Evolutionary conservation across 2,797 vertebrate species (phyloP).

Genomic region (Crocodylus rhombifer): DNA sequence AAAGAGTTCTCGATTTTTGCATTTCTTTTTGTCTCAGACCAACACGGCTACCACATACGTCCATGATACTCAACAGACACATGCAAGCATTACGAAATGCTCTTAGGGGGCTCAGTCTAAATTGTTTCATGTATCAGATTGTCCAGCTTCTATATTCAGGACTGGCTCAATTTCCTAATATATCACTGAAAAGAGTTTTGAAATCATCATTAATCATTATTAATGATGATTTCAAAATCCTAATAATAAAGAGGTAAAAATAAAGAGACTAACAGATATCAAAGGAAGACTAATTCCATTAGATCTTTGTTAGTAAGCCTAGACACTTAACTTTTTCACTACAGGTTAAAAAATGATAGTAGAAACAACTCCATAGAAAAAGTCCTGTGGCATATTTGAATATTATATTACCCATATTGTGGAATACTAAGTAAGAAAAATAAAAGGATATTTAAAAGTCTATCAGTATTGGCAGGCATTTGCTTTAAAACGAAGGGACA

Average conservation of each 20-base stretch:
- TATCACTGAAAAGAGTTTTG: neutral
- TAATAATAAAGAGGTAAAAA: neutral
- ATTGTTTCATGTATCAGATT: neutral
- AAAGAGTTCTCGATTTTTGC: no score
- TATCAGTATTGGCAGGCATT: neutral
- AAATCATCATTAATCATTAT: neutral
- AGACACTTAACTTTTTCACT: neutral
- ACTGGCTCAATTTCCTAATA: neutral
- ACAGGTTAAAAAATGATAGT: neutral
- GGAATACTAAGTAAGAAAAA: neutral
- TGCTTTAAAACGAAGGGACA: constrained; percentile 10
- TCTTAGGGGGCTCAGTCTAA: neutral
- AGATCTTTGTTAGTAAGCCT: neutral
- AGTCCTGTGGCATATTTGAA: neutral
- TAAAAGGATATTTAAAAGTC: constrained; percentile 18
- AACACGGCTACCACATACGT: no score
- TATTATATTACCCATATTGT: neutral
- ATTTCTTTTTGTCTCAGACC: no score
- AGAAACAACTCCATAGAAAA: neutral
- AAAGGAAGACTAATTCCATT: constrained; percentile 6
- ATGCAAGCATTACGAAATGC: neutral
- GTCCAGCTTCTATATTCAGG: neutral
- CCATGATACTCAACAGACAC: neutral
- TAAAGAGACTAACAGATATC: neutral
- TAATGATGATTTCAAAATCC: neutral